phyloP scores from a whole-genome alignment of 2,888 invertebrate genomes.

The Scaptomyza cyrtandrae region DNA sequence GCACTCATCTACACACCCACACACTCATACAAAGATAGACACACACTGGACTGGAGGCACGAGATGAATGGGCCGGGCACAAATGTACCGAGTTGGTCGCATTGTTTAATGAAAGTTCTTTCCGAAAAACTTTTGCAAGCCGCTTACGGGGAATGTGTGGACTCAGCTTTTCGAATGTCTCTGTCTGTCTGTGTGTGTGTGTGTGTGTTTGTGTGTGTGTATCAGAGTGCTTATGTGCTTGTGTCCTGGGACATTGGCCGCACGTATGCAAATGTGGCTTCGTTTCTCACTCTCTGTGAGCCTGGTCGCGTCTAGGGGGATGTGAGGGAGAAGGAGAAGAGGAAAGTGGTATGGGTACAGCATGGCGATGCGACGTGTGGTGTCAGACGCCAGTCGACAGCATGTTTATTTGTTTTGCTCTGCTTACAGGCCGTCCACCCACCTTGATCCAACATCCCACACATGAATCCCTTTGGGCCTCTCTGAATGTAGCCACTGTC shows the following conservation, averaged over 20 bases:
- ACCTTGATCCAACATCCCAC: background rate
- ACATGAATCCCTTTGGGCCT: background rate
- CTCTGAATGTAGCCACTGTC: slow-evolving; percentile 46
- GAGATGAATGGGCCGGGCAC: slow-evolving; percentile 64
- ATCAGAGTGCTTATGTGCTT: slow-evolving; percentile 16
- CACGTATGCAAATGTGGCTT: slow-evolving; percentile 64
- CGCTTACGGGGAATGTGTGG: slow-evolving; percentile 41
- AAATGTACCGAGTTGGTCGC: slow-evolving; percentile 71
- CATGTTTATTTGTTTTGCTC: slow-evolving; percentile 77
- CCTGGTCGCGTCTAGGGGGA: slow-evolving; percentile 37
- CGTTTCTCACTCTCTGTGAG: slow-evolving; percentile 16
- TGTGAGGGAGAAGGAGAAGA: background rate
- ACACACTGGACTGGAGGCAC: slow-evolving; percentile 42
- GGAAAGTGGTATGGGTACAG: background rate
- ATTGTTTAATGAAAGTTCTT: slow-evolving; percentile 80
- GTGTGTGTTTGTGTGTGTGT: slow-evolving; percentile 11
- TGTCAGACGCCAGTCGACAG: slow-evolving; percentile 81
- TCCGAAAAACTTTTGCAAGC: slow-evolving; percentile 73
- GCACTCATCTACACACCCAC: slow-evolving; percentile 1
- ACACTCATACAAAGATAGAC: slow-evolving; percentile 4
- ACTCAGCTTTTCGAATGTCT: slow-evolving; percentile 28
- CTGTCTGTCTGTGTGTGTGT: background rate
- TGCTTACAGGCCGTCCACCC: slow-evolving; percentile 21
- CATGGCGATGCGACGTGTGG: slow-evolving; percentile 62
- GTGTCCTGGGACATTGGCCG: slow-evolving; percentile 58